These are phyloP conservation scores for Lateolabrax maculatus DNA, from an alignment of 2,797 vertebrate genomes.

Conservation along the genomic window DNA sequence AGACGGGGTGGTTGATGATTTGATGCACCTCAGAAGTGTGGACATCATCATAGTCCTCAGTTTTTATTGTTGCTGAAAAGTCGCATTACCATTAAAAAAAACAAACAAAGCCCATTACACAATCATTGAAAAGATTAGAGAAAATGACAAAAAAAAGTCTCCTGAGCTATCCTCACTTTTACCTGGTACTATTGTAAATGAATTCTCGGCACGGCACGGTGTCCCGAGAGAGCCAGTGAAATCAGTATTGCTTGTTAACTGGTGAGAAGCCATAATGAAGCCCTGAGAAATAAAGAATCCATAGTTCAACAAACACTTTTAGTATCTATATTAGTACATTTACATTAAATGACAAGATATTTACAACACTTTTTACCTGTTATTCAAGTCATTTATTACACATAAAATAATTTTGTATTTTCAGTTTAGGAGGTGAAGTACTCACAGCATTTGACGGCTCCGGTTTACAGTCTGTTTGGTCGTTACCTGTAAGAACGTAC, in stretches of 20 bases:
- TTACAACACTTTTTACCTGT: too few species aligned
- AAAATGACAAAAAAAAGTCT: background rate
- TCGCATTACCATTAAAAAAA: background rate
- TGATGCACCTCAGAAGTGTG: constrained; percentile 14
- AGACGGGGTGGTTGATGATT: background rate
- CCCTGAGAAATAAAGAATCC: background rate
- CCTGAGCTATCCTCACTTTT: background rate
- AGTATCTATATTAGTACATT: background rate
- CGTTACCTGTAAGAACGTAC: constrained; percentile 18
- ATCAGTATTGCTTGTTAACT: constrained; percentile 3
- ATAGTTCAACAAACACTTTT: background rate
- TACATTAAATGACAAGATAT: background rate
- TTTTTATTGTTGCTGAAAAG: background rate
- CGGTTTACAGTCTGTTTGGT: constrained; percentile 26
- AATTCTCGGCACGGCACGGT: background rate
- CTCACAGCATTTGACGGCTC: background rate
- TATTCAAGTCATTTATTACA: background rate
- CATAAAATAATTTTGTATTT: background rate
- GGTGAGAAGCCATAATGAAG: background rate
- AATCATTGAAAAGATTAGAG: background rate
- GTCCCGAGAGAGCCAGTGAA: background rate
- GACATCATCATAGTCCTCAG: background rate
- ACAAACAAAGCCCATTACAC: background rate
- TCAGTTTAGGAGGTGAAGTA: background rate
- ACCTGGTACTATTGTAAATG: constrained; percentile 11